Evolutionary conservation across 2,888 invertebrate genomes (phyloP), one percentile per base, ranked within the genome.

Genomic region (Neoscelio sp.): DNA sequence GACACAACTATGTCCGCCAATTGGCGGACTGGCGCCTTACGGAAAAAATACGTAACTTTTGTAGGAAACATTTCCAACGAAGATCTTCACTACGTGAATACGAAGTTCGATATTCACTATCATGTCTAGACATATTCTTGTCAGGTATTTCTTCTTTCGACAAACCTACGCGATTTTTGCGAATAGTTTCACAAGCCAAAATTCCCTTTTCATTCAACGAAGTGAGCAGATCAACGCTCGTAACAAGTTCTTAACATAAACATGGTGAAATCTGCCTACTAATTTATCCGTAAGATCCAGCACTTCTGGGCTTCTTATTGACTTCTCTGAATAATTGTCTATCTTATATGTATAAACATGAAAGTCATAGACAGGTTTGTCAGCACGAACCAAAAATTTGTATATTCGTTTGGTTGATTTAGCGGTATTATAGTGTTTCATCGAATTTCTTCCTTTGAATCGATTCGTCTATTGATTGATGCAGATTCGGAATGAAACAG

Each of bases 301-400:
- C n/a, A 87, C 83, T 8, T 86, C 84, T 26, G 84, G 78, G 23
- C 52, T 78, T 12, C 84, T 84, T 30, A 85, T 48, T 46, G 82
- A 67, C 17, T 83, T 82, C 54, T 84, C 82, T 48, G 58, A 52
- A 0, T 10, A 35, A 18, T 64, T 60, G 6, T 56, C 83, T 18
- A 75, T 58, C 80, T 86, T 85, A 13, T 85, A 85, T 15, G 84
- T 83, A 71, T 87, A 86, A 10, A 87, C 75, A 48, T 86, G 79
- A 82, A 86, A 87, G 44, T 65, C 71, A 12, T 60, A 70, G 1
- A 77, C 52, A 30, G 56, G 13, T 17, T 54, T 4, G 65, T 71
- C 65, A 15, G 48, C 68, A 12, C 65, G 40, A 48, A 78, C 68
- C 68, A 64, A 75, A 28, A 75, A 54, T 44, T 76, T 68, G 23